Conservation (phyloP, 1,140 invertebrate species). For the Tetramorium alpestre region DNA sequence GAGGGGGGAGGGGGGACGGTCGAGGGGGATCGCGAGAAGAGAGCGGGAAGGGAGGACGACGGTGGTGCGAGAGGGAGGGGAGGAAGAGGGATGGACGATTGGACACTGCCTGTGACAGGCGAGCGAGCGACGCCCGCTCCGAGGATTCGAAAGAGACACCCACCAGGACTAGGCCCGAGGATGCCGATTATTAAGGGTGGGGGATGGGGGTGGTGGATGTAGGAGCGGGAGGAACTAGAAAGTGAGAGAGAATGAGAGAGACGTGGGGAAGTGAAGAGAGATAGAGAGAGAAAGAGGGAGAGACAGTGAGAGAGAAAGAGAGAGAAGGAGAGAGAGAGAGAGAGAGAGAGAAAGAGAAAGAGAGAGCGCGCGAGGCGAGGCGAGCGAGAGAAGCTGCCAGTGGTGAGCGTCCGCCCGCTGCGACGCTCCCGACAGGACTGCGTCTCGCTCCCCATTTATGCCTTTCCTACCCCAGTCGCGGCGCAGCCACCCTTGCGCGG, state of each 20-base stretch:
- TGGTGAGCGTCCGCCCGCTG: slow-evolving; percentile 80
- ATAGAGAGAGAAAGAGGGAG: slow-evolving; percentile 25
- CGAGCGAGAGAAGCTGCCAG: slow-evolving; percentile 71
- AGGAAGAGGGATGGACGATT: background rate
- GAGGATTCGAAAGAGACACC: slow-evolving; percentile 43
- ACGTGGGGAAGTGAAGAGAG: slow-evolving; percentile 4
- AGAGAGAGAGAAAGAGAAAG: slow-evolving; percentile 56
- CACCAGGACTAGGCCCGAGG: slow-evolving; percentile 12
- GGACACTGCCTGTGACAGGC: slow-evolving; percentile 50
- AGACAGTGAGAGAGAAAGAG: slow-evolving; percentile 31
- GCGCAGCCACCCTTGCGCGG: slow-evolving; percentile 60
- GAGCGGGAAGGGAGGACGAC: background rate
- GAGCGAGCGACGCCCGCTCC: slow-evolving; percentile 49
- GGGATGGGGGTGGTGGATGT: slow-evolving; percentile 2
- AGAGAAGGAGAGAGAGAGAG: slow-evolving; percentile 38
- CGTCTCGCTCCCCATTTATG: slow-evolving; percentile 79
- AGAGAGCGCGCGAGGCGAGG: slow-evolving; percentile 67
- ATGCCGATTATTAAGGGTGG: background rate
- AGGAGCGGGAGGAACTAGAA: slow-evolving; percentile 1
- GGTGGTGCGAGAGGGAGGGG: background rate
- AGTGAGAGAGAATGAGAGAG: background rate
- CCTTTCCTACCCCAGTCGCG: slow-evolving; percentile 72
- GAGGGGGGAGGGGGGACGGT: too few relatives aligned
- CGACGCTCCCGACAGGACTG: slow-evolving; percentile 85
- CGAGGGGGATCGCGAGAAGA: background rate